Evolutionary conservation across 1,140 invertebrate species (phyloP), one percentile per base, ranked within the genome.

Genomic region (Drosophila obscura): DNA sequence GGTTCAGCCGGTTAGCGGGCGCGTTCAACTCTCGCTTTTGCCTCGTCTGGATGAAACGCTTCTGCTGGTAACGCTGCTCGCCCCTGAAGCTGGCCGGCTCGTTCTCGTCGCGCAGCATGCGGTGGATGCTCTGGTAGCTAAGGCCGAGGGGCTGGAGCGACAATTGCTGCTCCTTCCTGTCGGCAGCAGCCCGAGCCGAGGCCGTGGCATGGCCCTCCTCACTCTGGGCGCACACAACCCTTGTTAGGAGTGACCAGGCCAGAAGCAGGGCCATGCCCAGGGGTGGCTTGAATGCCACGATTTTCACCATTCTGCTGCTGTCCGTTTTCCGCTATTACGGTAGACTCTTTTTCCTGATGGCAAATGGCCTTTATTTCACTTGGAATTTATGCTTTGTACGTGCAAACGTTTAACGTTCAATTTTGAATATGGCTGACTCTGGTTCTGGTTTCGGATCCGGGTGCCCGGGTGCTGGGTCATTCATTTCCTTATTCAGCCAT

Each of bases 331-430:
- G 28, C 28, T 43, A 22, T 53, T 31, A 72, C 24, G 15, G 53
- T 68, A 46, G 49, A 39, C 28, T 41, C 57, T 24, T 22, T 28
- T 13, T 46, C 19, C 15, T 39, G 49, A 13, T 13, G 35, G 45
- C 16, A 46, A 55, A 31, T 62, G 62, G 16, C 77, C 65, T 77
- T 84, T 83, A 83, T 88, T 87, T 87, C 75, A 87, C 79, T 82
- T 82, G 67, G 77, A 88, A 88, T 88, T 88, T 88, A 88, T 88
- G 83, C 68, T 64, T 49, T 56, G 73, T 89, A 88, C 83, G 83
- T 88, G 83, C 84, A 53, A 65, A 63, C 84, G 83, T 88, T 88
- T 88, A 89, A 53, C 75, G 82, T 68, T 79, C 63, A 77, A 76
- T 73, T 83, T 85, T 88, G 66, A 83, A 83, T 88, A 82, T 75